These are phyloP conservation scores for Crotalus helleri DNA, from an alignment of 2,113 vertebrate species.

Conservation along the genomic window DNA sequence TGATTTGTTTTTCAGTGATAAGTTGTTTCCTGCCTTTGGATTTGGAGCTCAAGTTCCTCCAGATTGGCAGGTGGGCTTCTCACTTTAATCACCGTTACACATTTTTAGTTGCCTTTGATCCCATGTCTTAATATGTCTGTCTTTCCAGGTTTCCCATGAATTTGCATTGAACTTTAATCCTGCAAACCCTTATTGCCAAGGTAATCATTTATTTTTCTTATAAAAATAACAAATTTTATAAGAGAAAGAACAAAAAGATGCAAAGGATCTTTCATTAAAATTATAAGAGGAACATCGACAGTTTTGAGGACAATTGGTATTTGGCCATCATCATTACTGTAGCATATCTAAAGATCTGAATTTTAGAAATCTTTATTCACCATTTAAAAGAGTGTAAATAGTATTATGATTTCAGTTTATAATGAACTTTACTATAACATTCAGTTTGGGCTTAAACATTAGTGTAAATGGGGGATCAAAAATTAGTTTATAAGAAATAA, in stretches of 20 bases:
- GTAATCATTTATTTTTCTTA: slow-evolving; percentile 61
- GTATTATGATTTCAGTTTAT: neutral
- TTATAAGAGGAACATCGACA: neutral
- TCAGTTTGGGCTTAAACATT: neutral
- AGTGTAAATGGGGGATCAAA: neutral
- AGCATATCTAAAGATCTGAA: neutral
- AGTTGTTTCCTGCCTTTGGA: slow-evolving; percentile 89
- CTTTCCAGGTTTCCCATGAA: slow-evolving; percentile 84
- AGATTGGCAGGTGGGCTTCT: slow-evolving; percentile 78
- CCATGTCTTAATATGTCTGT: slow-evolving; percentile 15
- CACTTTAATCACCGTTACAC: fast-evolving
- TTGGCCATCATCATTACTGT: neutral
- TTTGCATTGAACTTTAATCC: slow-evolving; percentile 94
- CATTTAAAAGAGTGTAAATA: neutral
- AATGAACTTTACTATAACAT: neutral
- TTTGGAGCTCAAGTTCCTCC: slow-evolving; percentile 93
- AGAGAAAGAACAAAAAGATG: neutral
- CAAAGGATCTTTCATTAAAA: neutral
- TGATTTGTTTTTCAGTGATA: slow-evolving; percentile 75
- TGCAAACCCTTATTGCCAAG: slow-evolving; percentile 83
- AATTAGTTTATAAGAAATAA: neutral
- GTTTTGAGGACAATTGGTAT: neutral
- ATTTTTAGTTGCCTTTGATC: neutral
- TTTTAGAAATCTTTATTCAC: neutral
- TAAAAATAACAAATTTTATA: neutral